A percentile compares a stretch with the other conserved stretches of the same genome.
These are phyloP conservation scores for Adrianichthys oophorus DNA, from an alignment of 2,797 vertebrate species.

Conservation along the genomic window DNA sequence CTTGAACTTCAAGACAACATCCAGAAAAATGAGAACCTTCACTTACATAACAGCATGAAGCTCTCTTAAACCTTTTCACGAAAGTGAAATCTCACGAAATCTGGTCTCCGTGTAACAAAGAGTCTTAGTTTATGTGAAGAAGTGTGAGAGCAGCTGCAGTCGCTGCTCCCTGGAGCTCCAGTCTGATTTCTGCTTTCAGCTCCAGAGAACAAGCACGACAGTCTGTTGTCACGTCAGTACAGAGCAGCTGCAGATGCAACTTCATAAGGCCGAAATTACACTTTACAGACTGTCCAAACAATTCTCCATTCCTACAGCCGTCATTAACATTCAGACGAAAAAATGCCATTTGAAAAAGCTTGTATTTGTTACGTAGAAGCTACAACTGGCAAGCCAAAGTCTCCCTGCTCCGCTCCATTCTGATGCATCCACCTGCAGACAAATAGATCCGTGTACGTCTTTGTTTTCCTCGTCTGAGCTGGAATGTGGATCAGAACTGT, in stretches of 20 bases:
- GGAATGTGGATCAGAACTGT: too few relatives aligned
- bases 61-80: constrained; percentile 17
- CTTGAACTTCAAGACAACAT: too few relatives aligned
- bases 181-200: constrained; percentile 52
- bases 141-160: constrained; percentile 41
- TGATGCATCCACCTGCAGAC: too few relatives aligned
- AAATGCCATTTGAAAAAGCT: not conserved
- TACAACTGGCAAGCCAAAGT: too few relatives aligned
- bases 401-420: too few relatives aligned
- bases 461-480: too few relatives aligned
- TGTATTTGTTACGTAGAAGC: too few relatives aligned
- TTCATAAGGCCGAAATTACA: constrained; percentile 46
- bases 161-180: constrained; percentile 14
- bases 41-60: not conserved
- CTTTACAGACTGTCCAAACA: constrained; percentile 20
- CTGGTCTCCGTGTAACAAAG: too few relatives aligned
- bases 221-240: constrained; percentile 42
- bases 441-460: too few relatives aligned
- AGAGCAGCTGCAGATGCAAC: constrained; percentile 34
- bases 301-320: constrained; percentile 27
- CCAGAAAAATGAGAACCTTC: too few relatives aligned
- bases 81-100: too few relatives aligned
- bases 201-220: constrained; percentile 13
- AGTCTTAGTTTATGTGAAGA: constrained; percentile 2
- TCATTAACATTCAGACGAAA: constrained; percentile 41